Evolutionary conservation across 2,113 vertebrate species (phyloP), one percentile per base, ranked within the genome.

Genomic region (Entosphenus tridentatus): DNA sequence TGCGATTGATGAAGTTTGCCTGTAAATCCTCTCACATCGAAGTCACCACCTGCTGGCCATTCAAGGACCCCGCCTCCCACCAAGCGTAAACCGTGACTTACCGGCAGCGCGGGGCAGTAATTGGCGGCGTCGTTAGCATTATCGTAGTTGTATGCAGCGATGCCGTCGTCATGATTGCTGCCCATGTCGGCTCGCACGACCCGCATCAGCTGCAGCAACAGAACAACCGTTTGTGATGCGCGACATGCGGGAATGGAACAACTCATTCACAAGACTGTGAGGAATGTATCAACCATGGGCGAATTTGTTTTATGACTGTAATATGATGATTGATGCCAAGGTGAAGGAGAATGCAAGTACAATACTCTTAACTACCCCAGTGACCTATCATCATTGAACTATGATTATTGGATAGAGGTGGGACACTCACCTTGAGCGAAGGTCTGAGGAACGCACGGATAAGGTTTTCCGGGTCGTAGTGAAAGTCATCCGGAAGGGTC

Each of bases 91-190:
- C 2, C 1, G 21, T 17, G 6, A 72, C 57, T 71, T 18, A 93
- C 92, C 86, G 87, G 77, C 17, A 82, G 70, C 1, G 80, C 84
- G 2, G 93, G 93, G 73, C 91, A 97, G 78, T 89, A 96, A 78
- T 92, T 84, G 72, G 81, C 80, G 10, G 83, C 89, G 71, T 97
- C 91, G 0, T 85, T 87, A 71, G 87, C 82, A 55, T 97, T 96
- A 76, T 86, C 79, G 74, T 97, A 97, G 74, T 97, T 78, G 1
- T 97, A 97, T 21, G 87, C 85, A 14, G 76, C 82, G 0, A 95
- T 82, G 2, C 78, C 82, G 12, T 85, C 87, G 9, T 82, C 82
- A 0, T 79, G 78, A 56, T 85, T 80, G 11, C 82, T 76, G 0
- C 73, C 75, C 17, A 73, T 57, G 17, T 68, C 73, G 2, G 76